Percentiles rank a stretch among this genome's conserved stretches.
Conservation (phyloP, 53 echinoderm and acorn worm genomes). For the Glandiceps talaboti region DNA sequence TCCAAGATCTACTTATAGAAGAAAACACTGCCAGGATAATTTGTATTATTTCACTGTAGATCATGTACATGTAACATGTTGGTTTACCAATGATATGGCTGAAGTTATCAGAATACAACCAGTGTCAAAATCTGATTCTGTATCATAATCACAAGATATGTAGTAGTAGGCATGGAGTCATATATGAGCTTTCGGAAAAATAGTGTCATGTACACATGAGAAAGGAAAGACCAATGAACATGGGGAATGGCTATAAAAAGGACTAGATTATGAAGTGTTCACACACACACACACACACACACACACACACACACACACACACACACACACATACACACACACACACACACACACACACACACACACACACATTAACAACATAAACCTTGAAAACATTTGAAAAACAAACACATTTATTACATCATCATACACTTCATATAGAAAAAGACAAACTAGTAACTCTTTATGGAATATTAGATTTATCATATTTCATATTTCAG, state of each 20-base stretch:
- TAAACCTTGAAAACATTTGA: conserved; percentile 22
- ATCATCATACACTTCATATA: too few species aligned
- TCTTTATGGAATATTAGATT: too few species aligned
- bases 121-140: background rate
- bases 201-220: too few species aligned
- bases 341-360: background rate
- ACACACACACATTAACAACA: background rate
- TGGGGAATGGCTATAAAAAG: too few species aligned
- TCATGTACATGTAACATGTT: conserved; percentile 58
- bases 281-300: background rate
- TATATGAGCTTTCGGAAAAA: too few species aligned
- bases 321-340: background rate
- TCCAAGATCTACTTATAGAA: conserved; percentile 77
- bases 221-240: too few species aligned
- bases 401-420: too few species aligned
- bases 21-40: conserved; percentile 50
- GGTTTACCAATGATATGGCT: conserved; percentile 53
- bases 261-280: too few species aligned
- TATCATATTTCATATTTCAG: too few species aligned
- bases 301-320: background rate
- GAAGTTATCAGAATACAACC: conserved; percentile 74
- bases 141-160: too few species aligned
- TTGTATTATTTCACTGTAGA: conserved; percentile 83
- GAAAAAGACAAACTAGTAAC: too few species aligned
- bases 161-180: too few species aligned